Conservation (phyloP, 2,888 invertebrate species). For the Epistrophe eligans region DNA sequence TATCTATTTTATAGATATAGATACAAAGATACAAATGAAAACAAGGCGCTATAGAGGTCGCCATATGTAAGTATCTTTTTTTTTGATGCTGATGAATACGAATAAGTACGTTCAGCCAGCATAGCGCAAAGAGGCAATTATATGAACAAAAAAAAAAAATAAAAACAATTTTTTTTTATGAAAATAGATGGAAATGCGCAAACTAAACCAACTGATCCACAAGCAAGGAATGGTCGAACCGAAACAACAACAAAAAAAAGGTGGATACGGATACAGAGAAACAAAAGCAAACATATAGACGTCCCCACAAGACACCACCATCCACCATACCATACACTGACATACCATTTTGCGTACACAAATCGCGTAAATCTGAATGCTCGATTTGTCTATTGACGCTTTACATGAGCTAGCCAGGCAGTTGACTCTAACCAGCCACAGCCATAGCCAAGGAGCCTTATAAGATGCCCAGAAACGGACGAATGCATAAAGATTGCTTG, state of each 20-base stretch:
- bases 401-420: conserved; percentile 63
- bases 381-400: conserved; percentile 76
- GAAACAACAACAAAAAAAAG: conserved; percentile 21
- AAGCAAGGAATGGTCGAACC: neutral
- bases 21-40: conserved; percentile 53
- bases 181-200: conserved; percentile 68
- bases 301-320: conserved; percentile 1
- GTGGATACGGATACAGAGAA: conserved; percentile 63
- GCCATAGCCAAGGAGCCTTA: conserved; percentile 32
- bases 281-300: conserved; percentile 64
- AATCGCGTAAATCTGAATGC: conserved; percentile 75
- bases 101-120: conserved; percentile 38
- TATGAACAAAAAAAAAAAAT: conserved; percentile 55
- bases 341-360: conserved; percentile 69
- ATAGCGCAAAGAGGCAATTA: conserved; percentile 70
- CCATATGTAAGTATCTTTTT: conserved; percentile 63
- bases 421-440: conserved; percentile 35
- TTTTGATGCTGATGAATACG: conserved; percentile 64
- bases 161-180: conserved; percentile 30
- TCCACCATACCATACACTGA: neutral
- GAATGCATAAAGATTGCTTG: conserved; percentile 19
- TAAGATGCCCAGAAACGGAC: conserved; percentile 15
- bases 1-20: conserved; percentile 68
- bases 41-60: conserved; percentile 71
- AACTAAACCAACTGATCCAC: conserved; percentile 28